A percentile compares a stretch with the other conserved stretches of the same genome.
These are phyloP conservation scores for Oscheius myriophilus DNA, from an alignment of 2,888 invertebrate species.

Conservation along the genomic window DNA sequence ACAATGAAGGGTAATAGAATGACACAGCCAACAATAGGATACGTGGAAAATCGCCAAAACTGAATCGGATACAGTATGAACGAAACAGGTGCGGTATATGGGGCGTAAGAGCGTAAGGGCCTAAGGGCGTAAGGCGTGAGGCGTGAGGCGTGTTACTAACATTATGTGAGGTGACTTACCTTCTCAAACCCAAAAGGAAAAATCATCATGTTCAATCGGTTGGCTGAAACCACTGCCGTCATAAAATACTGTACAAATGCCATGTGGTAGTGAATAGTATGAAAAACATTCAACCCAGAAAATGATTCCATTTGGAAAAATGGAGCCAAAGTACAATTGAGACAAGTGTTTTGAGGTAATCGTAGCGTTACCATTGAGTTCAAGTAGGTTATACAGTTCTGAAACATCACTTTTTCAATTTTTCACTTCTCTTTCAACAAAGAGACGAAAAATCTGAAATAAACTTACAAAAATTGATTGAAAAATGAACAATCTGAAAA, in stretches of 20 bases:
- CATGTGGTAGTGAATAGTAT: constrained; percentile 23
- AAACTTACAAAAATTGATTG: constrained; percentile 23
- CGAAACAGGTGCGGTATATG: too few species aligned
- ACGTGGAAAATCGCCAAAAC: background rate
- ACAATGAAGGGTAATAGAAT: constrained; percentile 15
- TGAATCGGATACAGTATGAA: background rate
- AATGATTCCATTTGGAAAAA: constrained; percentile 4
- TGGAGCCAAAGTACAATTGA: constrained; percentile 21
- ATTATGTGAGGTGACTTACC: too few species aligned
- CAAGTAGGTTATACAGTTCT: constrained; percentile 25
- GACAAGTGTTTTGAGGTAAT: constrained; percentile 23
- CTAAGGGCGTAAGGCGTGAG: too few species aligned
- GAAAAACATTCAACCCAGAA: constrained; percentile 10
- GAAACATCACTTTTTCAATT: background rate
- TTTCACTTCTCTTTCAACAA: background rate
- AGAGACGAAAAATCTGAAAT: too few species aligned
- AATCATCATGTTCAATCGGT: constrained; percentile 16
- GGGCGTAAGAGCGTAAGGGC: too few species aligned
- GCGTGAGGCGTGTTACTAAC: too few species aligned
- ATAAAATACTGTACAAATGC: constrained; percentile 19
- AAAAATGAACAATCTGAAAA: constrained; percentile 16
- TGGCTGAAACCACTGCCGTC: constrained; percentile 6
- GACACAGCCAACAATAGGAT: constrained; percentile 4
- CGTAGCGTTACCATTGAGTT: constrained; percentile 21
- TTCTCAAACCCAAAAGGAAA: constrained; percentile 16